Evolutionary conservation across 2,113 vertebrate genomes (phyloP).

Genomic region (Rhinopomastus cyanomelas): DNA sequence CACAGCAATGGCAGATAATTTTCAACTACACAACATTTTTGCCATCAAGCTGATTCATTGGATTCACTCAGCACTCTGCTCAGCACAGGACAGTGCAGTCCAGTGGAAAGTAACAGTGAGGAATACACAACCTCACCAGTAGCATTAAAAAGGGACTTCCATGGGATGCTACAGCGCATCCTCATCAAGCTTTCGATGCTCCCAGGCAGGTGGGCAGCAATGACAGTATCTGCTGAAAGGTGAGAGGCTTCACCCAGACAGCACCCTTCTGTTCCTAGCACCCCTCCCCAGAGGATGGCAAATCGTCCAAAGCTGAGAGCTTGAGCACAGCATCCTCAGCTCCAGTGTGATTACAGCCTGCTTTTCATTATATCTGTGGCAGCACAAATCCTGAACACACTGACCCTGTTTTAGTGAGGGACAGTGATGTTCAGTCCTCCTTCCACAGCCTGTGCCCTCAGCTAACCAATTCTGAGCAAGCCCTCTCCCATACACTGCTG

Average conservation of each 20-base stretch:
- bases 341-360: neutral
- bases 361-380: neutral
- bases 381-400: neutral
- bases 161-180: neutral
- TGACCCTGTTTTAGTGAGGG: neutral
- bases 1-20: neutral
- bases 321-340: neutral
- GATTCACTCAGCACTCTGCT: neutral
- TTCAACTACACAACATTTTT: neutral
- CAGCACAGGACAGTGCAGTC: neutral
- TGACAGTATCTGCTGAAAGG: fast-evolving
- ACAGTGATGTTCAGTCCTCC: conserved; percentile 7
- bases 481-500: conserved; percentile 60
- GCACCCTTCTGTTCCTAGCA: neutral
- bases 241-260: neutral
- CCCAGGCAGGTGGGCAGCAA: neutral
- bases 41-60: neutral
- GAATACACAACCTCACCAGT: neutral
- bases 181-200: neutral
- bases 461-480: neutral
- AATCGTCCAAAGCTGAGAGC: neutral
- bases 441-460: neutral
- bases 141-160: fast-evolving
- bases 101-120: neutral
- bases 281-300: neutral